Base-by-base conservation (phyloP, 2,888 invertebrate species). In the Andrena fulva region DNA sequence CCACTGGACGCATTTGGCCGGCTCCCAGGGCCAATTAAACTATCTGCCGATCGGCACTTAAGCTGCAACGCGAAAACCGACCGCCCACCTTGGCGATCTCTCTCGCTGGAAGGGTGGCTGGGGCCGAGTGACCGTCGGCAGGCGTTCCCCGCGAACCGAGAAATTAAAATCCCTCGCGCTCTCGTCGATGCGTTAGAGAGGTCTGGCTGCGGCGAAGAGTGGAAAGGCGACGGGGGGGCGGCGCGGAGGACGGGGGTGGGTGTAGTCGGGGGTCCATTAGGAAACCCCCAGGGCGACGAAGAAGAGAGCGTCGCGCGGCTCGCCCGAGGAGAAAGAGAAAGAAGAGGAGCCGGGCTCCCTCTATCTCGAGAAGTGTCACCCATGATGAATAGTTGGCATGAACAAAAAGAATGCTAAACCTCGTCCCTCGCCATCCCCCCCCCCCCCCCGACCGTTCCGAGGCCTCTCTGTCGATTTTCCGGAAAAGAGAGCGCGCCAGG, bases 321-420 rank as follows among this genome's bases (percentile, higher is more conserved):
- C 73, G 50, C 27, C 29, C 24, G 63, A 16, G 52, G 67, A 54
- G 63, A 78, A 77, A 80, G 76, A 77, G 81, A 80, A 72, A 69
- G 66, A 64, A 85, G 90, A 87, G 88, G 16, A 42, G 88, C 88
- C 84, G 85, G 84, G 86, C 79, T 88, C 90, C 90, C 91, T 93
- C 93, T 94, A 93, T 94, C 93, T 93, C 91, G 91, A 90, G 90
- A 93, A 93, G 91, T 93, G 94, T 94, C 94, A 93, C 92, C 92
- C 93, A 93, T 94, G 94, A 94, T 94, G 94, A 94, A 94, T 94
- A 93, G 94, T 94, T 93, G 93, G 92, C 92, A 93, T 90, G 93
- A 93, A 93, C 93, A 94, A 94, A 93, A 94, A 94, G 93, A 94
- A 93, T 91, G 92, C 90, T 91, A 93, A 56, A 93, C 92, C 92